phyloP scores from a whole-genome alignment of 2,113 vertebrate genomes.

The Theristicus caerulescens region DNA sequence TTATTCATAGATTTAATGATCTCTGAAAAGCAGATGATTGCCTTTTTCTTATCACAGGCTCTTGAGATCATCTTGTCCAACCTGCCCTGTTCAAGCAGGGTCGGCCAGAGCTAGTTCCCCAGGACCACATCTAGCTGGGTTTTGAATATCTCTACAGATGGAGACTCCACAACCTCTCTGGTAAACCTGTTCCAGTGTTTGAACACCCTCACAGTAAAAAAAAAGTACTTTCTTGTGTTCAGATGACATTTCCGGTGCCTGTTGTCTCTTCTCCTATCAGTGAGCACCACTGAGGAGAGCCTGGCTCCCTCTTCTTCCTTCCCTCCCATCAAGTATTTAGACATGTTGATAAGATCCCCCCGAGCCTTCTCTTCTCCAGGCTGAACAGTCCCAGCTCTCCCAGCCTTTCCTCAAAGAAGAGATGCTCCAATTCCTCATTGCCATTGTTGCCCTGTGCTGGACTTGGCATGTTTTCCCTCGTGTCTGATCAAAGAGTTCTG shows the following conservation, averaged over 20 bases:
- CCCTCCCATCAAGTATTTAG: not conserved
- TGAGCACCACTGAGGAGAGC: not conserved
- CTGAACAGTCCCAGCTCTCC: not conserved
- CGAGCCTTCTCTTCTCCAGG: not conserved
- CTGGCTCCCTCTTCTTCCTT: not conserved
- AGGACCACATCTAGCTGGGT: not conserved
- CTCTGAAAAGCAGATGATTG: not conserved
- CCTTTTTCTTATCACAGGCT: not conserved
- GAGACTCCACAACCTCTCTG: not conserved
- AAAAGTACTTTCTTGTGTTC: not conserved
- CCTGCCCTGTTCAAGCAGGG: not conserved
- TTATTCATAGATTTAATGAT: not conserved
- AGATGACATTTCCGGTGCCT: not conserved
- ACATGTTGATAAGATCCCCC: not conserved
- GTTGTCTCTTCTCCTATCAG: not conserved
- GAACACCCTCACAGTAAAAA: not conserved
- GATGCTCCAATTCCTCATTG: not conserved
- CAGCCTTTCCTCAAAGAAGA: not conserved
- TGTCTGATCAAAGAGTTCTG: not conserved
- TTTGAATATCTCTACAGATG: not conserved
- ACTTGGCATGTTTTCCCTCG: not conserved
- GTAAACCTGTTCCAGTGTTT: not conserved
- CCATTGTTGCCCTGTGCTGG: not conserved
- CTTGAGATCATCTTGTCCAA: not conserved
- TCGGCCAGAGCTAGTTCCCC: not conserved